Evolutionary conservation across 2,888 invertebrate species (phyloP).

Genomic region (Morpho deidamia): DNA sequence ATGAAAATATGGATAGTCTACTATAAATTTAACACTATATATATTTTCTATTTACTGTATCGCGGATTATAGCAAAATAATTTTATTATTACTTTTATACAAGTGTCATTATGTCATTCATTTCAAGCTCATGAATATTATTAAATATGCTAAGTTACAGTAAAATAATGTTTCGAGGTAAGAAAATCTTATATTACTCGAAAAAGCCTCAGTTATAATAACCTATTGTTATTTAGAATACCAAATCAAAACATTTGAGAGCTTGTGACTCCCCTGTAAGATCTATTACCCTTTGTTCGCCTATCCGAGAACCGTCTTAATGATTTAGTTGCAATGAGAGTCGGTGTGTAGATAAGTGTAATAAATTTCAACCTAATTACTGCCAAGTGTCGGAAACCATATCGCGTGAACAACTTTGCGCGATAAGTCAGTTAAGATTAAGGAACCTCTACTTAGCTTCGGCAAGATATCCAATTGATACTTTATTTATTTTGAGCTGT

Average conservation of each 20-base stretch:
- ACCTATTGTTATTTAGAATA: neutral
- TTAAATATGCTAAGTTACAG: too few species aligned
- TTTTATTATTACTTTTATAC: too few species aligned
- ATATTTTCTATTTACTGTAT: too few species aligned
- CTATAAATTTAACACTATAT: too few species aligned
- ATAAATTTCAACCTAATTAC: constrained; percentile 11
- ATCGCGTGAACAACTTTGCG: constrained; percentile 9
- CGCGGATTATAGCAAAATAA: too few species aligned
- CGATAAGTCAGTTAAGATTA: constrained; percentile 3
- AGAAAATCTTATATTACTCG: too few species aligned
- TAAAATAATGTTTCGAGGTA: too few species aligned
- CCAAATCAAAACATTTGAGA: neutral
- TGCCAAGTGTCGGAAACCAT: constrained; percentile 7
- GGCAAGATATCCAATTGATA: neutral
- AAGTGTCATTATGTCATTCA: too few species aligned
- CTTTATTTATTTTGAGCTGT: too few species aligned
- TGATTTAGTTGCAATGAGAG: constrained; percentile 9
- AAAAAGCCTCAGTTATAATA: too few species aligned
- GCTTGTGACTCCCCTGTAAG: neutral
- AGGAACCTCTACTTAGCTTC: neutral
- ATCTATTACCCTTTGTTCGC: constrained; percentile 8
- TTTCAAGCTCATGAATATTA: too few species aligned
- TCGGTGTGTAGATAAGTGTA: constrained; percentile 8
- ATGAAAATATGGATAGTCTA: too few species aligned
- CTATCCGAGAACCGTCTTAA: constrained; percentile 5